Percentiles rank a stretch among this genome's conserved stretches.
Evolutionary conservation across 2,113 vertebrate genomes (phyloP).

Genomic region (Eulemur rufifrons): DNA sequence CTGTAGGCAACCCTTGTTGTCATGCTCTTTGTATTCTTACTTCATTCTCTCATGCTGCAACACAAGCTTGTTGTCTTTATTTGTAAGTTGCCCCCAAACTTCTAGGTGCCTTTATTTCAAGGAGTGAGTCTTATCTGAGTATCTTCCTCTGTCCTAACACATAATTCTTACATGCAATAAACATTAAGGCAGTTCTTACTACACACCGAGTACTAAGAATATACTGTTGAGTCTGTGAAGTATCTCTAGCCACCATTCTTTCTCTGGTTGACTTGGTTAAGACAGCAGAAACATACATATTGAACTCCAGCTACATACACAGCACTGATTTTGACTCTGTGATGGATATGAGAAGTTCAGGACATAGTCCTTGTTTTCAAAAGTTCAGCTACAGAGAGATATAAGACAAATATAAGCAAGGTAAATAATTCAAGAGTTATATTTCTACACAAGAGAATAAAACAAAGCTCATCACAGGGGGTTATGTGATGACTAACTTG

Average conservation of each 20-base stretch:
- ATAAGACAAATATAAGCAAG: not conserved
- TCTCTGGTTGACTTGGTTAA: not conserved
- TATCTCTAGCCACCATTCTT: not conserved
- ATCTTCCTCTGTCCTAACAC: not conserved
- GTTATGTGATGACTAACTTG: not conserved
- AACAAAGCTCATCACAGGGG: not conserved
- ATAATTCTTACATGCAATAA: not conserved
- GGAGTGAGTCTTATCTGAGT: not conserved
- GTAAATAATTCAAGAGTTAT: slow-evolving; percentile 34
- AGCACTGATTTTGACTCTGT: not conserved
- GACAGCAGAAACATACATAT: not conserved
- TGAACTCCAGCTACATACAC: not conserved
- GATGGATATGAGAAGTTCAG: not conserved
- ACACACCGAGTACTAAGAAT: not conserved
- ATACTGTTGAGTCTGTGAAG: not conserved
- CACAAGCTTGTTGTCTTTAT: not conserved
- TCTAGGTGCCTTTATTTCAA: slow-evolving; percentile 13
- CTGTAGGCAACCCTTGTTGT: not conserved
- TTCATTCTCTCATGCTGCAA: not conserved
- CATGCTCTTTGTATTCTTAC: not conserved
- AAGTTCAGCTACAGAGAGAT: not conserved
- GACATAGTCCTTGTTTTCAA: not conserved
- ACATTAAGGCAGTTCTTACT: not conserved
- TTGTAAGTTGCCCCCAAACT: not conserved
- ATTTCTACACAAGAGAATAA: slow-evolving; percentile 29